Conservation (phyloP, 2,113 vertebrate species). For the Neolamprologus devosi region DNA sequence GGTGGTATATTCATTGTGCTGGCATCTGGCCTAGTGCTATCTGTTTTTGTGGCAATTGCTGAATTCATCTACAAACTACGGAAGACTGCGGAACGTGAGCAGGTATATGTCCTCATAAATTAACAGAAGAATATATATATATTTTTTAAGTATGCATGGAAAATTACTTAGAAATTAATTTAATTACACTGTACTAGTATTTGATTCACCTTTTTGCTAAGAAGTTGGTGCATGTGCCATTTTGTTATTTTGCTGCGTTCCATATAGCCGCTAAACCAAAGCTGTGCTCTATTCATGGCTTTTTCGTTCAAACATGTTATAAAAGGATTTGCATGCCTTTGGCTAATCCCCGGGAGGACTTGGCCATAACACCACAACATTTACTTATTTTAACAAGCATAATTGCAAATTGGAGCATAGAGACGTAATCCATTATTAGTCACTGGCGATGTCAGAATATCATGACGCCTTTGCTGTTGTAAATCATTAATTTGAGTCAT, state of each 20-base stretch:
- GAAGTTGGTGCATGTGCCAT: background rate
- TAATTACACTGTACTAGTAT: background rate
- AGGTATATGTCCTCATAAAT: slow-evolving; percentile 73
- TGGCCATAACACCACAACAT: slow-evolving; percentile 38
- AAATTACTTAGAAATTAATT: slow-evolving; percentile 3
- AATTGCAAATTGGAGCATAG: slow-evolving; percentile 64
- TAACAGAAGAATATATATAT: background rate
- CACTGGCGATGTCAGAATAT: slow-evolving; percentile 43
- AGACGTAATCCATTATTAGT: slow-evolving; percentile 62
- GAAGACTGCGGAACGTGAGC: slow-evolving; percentile 87
- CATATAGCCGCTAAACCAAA: background rate
- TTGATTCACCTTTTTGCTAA: background rate
- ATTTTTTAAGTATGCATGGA: background rate
- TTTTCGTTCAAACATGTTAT: slow-evolving; percentile 30
- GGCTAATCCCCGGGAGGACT: slow-evolving; percentile 46
- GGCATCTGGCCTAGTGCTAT: slow-evolving; percentile 90
- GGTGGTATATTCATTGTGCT: slow-evolving; percentile 96
- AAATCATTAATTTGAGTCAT: slow-evolving; percentile 20
- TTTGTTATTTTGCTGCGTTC: background rate
- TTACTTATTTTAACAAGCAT: slow-evolving; percentile 54
- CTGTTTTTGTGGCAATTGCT: slow-evolving; percentile 90
- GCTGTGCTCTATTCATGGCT: slow-evolving; percentile 9
- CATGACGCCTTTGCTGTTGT: slow-evolving; percentile 16
- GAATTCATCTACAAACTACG: slow-evolving; percentile 97
- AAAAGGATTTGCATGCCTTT: slow-evolving; percentile 52